Conservation (phyloP, 2,888 invertebrate genomes). For the Abscondita cerata region DNA sequence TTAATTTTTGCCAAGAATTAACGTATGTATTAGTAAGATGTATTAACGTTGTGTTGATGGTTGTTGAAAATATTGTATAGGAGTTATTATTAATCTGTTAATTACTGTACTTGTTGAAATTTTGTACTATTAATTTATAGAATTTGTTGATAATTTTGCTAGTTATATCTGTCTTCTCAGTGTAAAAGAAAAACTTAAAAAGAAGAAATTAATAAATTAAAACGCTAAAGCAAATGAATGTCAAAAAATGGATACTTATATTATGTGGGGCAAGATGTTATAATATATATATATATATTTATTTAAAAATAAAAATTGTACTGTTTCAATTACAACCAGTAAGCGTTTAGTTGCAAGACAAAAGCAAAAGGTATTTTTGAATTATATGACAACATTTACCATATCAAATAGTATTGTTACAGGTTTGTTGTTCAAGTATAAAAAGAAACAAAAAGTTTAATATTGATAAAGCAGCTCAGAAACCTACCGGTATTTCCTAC, state of each 20-base stretch:
- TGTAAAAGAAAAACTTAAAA: slow-evolving; percentile 8
- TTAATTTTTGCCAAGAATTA: no score
- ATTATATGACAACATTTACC: no score
- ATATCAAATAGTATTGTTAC: no score
- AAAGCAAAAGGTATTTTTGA: no score
- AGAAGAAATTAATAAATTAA: slow-evolving; percentile 5
- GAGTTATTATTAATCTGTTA: background rate
- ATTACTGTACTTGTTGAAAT: background rate
- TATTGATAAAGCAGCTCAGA: no score
- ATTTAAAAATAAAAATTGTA: slow-evolving; percentile 19
- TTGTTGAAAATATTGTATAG: no score
- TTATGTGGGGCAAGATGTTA: slow-evolving; percentile 30
- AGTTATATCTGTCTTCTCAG: background rate
- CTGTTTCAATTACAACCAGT: background rate
- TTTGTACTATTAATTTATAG: background rate
- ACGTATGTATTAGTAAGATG: no score
- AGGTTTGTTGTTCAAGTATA: no score
- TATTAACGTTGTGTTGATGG: no score
- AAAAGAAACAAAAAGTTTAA: no score
- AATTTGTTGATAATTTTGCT: background rate
- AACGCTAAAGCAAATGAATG: slow-evolving; percentile 10
- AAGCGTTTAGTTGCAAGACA: no score
- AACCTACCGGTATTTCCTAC: no score
- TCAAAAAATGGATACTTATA: slow-evolving; percentile 25
- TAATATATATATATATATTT: slow-evolving; percentile 32